These are phyloP conservation scores for Danaus plexippus DNA, from an alignment of 1,140 invertebrate genomes.

Conservation along the genomic window DNA sequence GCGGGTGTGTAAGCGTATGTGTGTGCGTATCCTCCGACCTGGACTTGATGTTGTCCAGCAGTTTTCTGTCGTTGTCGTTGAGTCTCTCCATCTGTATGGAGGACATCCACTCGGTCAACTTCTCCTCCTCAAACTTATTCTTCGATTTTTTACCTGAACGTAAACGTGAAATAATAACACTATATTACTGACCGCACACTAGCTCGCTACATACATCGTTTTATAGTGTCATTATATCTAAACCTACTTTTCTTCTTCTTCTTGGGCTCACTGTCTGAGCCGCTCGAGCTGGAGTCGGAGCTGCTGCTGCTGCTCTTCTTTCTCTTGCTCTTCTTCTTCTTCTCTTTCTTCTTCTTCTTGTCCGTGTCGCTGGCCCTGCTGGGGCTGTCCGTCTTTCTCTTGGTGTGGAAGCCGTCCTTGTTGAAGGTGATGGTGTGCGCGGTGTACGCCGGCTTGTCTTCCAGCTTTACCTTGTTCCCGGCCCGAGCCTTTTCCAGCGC, in stretches of 20 bases:
- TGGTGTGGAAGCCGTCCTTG: slow-evolving; percentile 63
- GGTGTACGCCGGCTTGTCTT: slow-evolving; percentile 47
- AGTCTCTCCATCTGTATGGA: slow-evolving; percentile 68
- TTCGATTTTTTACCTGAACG: slow-evolving; percentile 35
- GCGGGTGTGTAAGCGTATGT: too few relatives aligned
- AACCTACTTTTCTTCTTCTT: slow-evolving; percentile 66
- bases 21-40: slow-evolving; percentile 26
- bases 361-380: slow-evolving; percentile 19
- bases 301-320: slow-evolving; percentile 71
- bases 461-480: slow-evolving; percentile 22
- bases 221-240: background rate
- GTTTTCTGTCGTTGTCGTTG: slow-evolving; percentile 73
- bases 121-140: slow-evolving; percentile 61
- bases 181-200: background rate
- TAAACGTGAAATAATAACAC: too few relatives aligned
- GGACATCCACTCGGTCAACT: slow-evolving; percentile 75
- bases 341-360: slow-evolving; percentile 63
- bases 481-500: slow-evolving; percentile 72
- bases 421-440: slow-evolving; percentile 64
- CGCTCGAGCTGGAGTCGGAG: slow-evolving; percentile 66
- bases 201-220: too few relatives aligned
- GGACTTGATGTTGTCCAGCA: slow-evolving; percentile 75
- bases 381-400: slow-evolving; percentile 58
- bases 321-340: slow-evolving; percentile 75
- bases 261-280: slow-evolving; percentile 46